phyloP scores from a whole-genome alignment of 2,888 invertebrate species.

The Tribolium freemani region DNA sequence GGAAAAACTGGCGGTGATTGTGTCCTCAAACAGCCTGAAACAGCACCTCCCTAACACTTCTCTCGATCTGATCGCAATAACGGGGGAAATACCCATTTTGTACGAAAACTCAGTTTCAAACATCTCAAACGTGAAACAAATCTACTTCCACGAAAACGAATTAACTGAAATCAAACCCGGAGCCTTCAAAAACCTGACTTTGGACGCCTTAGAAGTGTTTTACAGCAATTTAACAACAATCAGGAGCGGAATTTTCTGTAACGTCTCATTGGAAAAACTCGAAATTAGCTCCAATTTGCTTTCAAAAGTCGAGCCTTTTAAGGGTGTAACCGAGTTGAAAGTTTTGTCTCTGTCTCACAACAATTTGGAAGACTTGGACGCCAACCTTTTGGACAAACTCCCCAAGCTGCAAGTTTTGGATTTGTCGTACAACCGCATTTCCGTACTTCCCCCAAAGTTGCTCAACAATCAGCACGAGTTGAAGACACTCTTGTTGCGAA shows the following conservation, averaged over 20 bases:
- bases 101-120: conserved; percentile 7
- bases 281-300: not conserved
- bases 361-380: not conserved
- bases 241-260: not conserved
- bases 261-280: not conserved
- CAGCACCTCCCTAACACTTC: not conserved
- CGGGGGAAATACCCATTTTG: conserved; percentile 5
- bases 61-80: not conserved
- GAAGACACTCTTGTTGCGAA: not conserved
- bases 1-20: not conserved
- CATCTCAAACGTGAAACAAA: conserved; percentile 3
- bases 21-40: not conserved
- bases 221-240: not conserved
- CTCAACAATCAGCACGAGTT: not conserved
- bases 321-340: not conserved
- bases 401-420: not conserved
- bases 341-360: not conserved
- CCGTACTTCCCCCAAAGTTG: not conserved
- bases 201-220: not conserved
- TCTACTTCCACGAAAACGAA: not conserved
- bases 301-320: not conserved
- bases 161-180: not conserved
- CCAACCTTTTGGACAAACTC: not conserved
- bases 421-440: conserved; percentile 3
- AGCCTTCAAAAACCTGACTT: conserved; percentile 14